A percentile compares a stretch with the other conserved stretches of the same genome.
phyloP scores from a whole-genome alignment of 2,888 invertebrate species.

The Bruchidius siliquastri region DNA sequence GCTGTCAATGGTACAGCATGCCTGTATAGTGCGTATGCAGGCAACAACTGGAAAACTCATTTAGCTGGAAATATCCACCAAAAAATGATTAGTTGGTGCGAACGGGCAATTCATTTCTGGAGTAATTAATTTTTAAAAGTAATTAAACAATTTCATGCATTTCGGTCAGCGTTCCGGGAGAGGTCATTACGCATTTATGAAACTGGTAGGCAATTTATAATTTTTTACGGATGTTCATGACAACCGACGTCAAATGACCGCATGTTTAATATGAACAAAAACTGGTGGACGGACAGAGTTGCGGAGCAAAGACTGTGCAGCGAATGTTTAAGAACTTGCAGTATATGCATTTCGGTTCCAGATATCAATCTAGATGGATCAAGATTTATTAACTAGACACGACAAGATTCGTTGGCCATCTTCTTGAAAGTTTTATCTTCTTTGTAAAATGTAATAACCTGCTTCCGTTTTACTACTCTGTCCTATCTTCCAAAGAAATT shows the following conservation, averaged over 20 bases:
- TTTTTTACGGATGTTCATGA: not conserved
- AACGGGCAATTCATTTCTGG: not conserved
- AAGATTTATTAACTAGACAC: too few species aligned
- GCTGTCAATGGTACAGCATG: not conserved
- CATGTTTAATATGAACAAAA: not conserved
- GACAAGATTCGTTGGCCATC: too few species aligned
- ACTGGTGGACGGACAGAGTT: not conserved
- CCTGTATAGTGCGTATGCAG: not conserved
- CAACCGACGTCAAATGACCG: not conserved
- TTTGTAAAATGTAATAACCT: too few species aligned
- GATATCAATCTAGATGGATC: too few species aligned
- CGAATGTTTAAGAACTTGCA: not conserved
- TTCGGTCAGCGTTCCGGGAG: not conserved
- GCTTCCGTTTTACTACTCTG: too few species aligned
- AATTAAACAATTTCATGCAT: not conserved
- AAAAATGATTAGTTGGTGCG: not conserved
- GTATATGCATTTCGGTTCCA: too few species aligned
- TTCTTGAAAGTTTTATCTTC: too few species aligned
- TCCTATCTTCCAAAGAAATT: too few species aligned
- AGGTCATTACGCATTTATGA: not conserved
- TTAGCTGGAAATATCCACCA: not conserved
- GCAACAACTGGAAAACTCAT: not conserved
- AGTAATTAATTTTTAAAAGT: not conserved
- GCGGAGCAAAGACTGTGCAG: not conserved
- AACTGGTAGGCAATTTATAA: not conserved